These are phyloP conservation scores for Antedon mediterranea DNA, from an alignment of 53 echinoderm and acorn worm genomes.

Conservation along the genomic window DNA sequence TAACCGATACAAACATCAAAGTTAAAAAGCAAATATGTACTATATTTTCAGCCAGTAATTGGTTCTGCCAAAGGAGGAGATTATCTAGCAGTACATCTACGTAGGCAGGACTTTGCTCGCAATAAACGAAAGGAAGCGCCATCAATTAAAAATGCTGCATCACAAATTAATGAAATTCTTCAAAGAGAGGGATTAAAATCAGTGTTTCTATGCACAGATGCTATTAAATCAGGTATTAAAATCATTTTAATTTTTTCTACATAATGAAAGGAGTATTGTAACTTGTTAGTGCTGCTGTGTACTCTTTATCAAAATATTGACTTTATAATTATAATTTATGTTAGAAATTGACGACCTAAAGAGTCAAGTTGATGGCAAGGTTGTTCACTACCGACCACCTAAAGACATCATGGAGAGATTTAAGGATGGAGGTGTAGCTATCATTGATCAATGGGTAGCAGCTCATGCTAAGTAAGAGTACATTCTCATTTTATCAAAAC, in stretches of 20 bases:
- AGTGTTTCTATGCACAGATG: conserved; percentile 85
- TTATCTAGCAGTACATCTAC: conserved; percentile 71
- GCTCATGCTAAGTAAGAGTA: conserved; percentile 84
- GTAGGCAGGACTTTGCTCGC: conserved; percentile 79
- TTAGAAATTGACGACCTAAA: conserved; percentile 86
- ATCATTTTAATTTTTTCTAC: too few relatives aligned
- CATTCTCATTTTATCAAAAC: too few relatives aligned
- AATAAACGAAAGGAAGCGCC: conserved; percentile 66
- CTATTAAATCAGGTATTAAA: conserved; percentile 68
- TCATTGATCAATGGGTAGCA: conserved; percentile 99
- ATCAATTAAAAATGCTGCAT: conserved; percentile 56
- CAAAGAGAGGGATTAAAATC: conserved; percentile 46
- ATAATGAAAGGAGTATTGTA: too few relatives aligned
- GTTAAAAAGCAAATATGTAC: too few relatives aligned
- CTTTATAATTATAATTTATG: not conserved
- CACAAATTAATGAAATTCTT: conserved; percentile 40
- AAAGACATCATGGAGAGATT: conserved; percentile 60
- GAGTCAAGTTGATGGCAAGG: conserved; percentile 42
- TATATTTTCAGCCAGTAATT: conserved; percentile 40
- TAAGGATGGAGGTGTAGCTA: conserved; percentile 93
- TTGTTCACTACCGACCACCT: conserved; percentile 62
- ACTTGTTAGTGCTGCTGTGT: too few relatives aligned
- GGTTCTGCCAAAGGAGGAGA: conserved; percentile 70
- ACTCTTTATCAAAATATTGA: too few relatives aligned
- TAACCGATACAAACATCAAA: too few relatives aligned